Conservation (phyloP, 2,113 vertebrate genomes). For the Gavia stellata region DNA sequence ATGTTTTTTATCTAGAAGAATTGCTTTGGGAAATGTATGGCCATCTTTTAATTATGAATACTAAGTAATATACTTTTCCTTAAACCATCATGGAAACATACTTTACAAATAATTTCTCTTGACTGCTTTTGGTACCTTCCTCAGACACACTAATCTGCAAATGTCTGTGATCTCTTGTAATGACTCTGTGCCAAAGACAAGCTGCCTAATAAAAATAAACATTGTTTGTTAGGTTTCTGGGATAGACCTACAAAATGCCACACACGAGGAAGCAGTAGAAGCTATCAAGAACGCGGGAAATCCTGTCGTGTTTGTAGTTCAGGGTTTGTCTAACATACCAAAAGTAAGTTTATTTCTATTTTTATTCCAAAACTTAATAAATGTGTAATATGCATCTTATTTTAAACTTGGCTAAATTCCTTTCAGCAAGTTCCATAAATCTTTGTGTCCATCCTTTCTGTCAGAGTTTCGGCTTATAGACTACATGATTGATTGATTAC, state of each 20-base stretch:
- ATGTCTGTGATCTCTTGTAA: neutral
- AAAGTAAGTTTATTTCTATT: conserved; percentile 73
- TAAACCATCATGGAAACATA: neutral
- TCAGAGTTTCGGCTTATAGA: neutral
- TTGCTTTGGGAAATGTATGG: neutral
- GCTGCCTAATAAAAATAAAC: neutral
- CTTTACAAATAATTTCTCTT: neutral
- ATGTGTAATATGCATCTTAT: neutral
- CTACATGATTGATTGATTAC: neutral
- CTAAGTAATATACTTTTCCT: neutral
- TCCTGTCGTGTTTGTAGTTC: conserved; percentile 89
- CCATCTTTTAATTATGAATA: neutral
- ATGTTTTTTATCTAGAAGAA: neutral
- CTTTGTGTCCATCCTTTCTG: neutral
- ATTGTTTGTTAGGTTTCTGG: conserved; percentile 82
- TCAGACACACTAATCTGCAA: neutral
- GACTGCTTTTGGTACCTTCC: neutral
- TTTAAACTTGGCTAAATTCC: neutral
- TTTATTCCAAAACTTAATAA: neutral
- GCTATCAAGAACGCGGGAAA: conserved; percentile 87
- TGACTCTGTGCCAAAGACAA: neutral
- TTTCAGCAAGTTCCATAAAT: neutral
- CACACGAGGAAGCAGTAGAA: conserved; percentile 87
- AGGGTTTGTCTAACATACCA: conserved; percentile 84
- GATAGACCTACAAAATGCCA: conserved; percentile 84